phyloP scores from a whole-genome alignment of 2,797 vertebrate genomes.

The Acropternis orthonyx region DNA sequence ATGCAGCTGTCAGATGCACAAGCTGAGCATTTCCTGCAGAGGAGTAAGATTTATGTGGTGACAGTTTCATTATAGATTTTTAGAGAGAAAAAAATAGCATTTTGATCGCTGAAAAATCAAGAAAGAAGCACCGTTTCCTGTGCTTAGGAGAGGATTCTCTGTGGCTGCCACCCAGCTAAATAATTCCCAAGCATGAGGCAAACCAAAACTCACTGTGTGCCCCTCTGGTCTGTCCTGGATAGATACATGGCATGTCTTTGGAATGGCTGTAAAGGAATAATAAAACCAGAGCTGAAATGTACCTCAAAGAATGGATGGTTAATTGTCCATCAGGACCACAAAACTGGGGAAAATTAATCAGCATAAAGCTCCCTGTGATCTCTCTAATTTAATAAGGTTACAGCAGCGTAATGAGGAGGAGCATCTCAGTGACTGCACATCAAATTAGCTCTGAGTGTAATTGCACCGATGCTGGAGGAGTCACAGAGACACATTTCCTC shows the following conservation, averaged over 20 bases:
- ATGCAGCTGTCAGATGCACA: constrained; percentile 58
- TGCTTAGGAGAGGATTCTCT: not conserved
- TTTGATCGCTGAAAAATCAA: not conserved
- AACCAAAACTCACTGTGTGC: not conserved
- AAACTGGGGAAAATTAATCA: not conserved
- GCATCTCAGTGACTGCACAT: not conserved
- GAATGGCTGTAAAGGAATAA: not conserved
- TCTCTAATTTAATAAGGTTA: constrained; percentile 19
- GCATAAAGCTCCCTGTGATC: not conserved
- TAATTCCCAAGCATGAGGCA: not conserved
- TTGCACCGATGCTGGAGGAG: not conserved
- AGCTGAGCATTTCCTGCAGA: constrained; percentile 24
- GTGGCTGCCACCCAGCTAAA: not conserved
- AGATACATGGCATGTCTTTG: not conserved
- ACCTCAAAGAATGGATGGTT: not conserved
- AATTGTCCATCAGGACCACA: not conserved
- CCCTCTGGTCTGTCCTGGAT: not conserved
- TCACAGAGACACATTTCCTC: not conserved
- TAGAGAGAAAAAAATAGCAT: not conserved
- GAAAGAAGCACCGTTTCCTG: not conserved
- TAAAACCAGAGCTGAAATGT: not conserved
- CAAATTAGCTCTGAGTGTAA: not conserved
- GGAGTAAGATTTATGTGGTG: not conserved
- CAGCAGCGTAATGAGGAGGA: not conserved
- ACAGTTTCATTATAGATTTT: not conserved